Evolutionary conservation across 2,113 vertebrate genomes (phyloP).

Genomic region (Pituophis catenifer): DNA sequence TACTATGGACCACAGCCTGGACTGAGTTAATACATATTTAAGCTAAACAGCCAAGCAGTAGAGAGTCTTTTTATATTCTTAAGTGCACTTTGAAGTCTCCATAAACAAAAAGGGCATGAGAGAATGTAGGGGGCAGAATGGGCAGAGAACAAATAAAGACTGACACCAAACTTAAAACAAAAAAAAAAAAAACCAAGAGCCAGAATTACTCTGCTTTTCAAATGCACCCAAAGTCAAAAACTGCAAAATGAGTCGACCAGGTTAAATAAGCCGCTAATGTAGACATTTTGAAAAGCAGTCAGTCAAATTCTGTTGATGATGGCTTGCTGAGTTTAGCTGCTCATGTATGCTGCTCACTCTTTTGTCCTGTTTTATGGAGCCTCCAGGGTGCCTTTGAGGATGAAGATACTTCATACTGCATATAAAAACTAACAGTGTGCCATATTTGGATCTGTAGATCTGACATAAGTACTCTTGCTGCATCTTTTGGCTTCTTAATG

Average conservation of each 20-base stretch:
- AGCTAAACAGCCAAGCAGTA: background rate
- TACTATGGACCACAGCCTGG: background rate
- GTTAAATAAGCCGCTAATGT: background rate
- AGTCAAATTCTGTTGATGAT: background rate
- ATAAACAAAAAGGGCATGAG: background rate
- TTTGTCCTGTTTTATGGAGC: background rate
- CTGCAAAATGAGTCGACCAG: background rate
- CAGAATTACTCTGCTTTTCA: background rate
- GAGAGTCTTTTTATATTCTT: background rate
- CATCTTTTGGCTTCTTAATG: background rate
- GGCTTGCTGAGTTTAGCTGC: background rate
- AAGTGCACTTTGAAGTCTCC: background rate
- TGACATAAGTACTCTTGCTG: background rate
- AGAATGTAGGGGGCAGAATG: background rate
- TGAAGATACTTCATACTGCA: background rate
- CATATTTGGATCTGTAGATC: background rate
- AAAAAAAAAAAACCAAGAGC: background rate
- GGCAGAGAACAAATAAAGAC: background rate
- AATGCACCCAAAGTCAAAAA: background rate
- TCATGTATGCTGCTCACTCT: background rate
- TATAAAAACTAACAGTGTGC: background rate
- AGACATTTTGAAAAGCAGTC: background rate
- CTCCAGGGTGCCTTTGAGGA: background rate
- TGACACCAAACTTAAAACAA: background rate
- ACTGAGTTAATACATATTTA: background rate